These are phyloP conservation scores for Esox masquinongy DNA, from an alignment of 2,797 vertebrate genomes.

Conservation along the genomic window DNA sequence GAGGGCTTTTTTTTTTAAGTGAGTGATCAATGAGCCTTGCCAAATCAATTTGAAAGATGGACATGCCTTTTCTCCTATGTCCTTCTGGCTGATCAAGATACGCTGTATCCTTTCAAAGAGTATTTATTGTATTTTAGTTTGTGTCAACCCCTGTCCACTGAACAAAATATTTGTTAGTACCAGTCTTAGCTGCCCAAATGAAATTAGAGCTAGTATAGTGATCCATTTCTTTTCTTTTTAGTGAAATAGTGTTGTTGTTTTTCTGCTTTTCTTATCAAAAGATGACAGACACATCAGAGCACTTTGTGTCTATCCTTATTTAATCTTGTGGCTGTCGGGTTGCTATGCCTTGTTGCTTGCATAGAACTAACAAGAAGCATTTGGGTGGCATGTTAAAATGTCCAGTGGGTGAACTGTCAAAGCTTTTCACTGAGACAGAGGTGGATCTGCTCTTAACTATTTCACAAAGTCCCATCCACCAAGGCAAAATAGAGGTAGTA, in stretches of 20 bases:
- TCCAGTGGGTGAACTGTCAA: background rate
- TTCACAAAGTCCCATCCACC: constrained; percentile 10
- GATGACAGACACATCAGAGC: constrained; percentile 50
- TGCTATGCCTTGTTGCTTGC: constrained; percentile 40
- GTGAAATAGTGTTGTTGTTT: constrained; percentile 64
- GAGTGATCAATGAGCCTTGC: constrained; percentile 51
- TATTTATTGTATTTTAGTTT: constrained; percentile 81
- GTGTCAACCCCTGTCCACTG: constrained; percentile 69
- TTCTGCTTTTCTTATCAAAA: constrained; percentile 49
- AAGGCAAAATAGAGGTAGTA: constrained; percentile 24
- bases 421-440: background rate
- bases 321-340: constrained; percentile 40
- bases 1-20: constrained; percentile 24
- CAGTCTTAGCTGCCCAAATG: constrained; percentile 66
- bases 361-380: constrained; percentile 34
- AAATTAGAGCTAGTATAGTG: constrained; percentile 70
- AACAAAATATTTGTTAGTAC: constrained; percentile 70
- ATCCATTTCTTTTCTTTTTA: constrained; percentile 56
- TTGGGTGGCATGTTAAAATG: constrained; percentile 15
- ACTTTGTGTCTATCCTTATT: constrained; percentile 57
- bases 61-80: constrained; percentile 64
- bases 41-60: constrained; percentile 65
- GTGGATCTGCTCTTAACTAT: constrained; percentile 19
- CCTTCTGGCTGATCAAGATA: constrained; percentile 68
- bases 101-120: constrained; percentile 66